Percentiles rank a stretch among this genome's conserved stretches.
Evolutionary conservation across 92 coral and sea anemone species (phyloP).

Genomic region (Montipora capitata): DNA sequence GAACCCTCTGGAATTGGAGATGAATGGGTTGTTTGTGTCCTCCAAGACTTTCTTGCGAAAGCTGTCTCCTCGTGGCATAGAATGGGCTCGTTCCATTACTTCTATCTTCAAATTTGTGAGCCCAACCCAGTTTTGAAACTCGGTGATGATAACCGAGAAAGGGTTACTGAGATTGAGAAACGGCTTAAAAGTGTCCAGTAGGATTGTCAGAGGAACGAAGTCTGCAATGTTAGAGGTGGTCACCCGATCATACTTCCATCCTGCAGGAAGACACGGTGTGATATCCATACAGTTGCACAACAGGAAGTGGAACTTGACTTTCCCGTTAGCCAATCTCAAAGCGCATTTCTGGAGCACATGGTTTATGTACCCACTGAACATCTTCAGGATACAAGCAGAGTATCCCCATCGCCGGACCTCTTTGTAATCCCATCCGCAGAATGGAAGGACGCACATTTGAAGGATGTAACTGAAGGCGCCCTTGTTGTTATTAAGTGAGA

Average conservation of each 20-base stretch:
- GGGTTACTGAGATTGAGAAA: conserved; percentile 56
- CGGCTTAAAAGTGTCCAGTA: conserved; percentile 56
- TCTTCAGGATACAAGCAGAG: conserved; percentile 45
- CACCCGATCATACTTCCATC: conserved; percentile 69
- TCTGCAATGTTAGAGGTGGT: conserved; percentile 77
- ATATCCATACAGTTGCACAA: conserved; percentile 77
- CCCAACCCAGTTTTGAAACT: conserved; percentile 59
- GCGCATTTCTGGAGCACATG: conserved; percentile 61
- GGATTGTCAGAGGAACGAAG: conserved; percentile 48
- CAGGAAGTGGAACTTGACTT: conserved; percentile 60
- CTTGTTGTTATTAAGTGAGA: neutral
- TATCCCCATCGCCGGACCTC: conserved; percentile 49
- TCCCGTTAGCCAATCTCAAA: conserved; percentile 42
- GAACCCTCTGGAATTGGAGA: conserved; percentile 42
- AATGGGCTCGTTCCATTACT: neutral
- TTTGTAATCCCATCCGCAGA: conserved; percentile 83
- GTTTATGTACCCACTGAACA: conserved; percentile 76
- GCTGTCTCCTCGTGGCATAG: conserved; percentile 17
- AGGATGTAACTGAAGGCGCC: conserved; percentile 43
- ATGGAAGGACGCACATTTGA: conserved; percentile 49
- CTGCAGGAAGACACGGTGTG: conserved; percentile 47
- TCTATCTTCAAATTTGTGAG: neutral
- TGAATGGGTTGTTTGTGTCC: conserved; percentile 60
- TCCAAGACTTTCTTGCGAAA: conserved; percentile 43
- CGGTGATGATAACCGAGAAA: conserved; percentile 73